Base-by-base conservation (phyloP, 2,888 invertebrate species). In the Lochmaea capreae region DNA sequence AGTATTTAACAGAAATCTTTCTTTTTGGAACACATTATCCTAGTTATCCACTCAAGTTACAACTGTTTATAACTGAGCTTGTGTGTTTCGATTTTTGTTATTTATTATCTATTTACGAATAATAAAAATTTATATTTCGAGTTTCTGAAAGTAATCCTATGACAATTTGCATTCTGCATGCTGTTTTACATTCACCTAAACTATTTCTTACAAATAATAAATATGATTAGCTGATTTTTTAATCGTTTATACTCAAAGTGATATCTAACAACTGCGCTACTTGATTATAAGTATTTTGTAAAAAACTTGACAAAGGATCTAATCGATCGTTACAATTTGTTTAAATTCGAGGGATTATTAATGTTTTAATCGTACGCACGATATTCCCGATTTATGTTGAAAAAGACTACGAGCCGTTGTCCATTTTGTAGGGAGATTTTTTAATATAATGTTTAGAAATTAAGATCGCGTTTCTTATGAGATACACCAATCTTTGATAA, bases 381-480 rank as follows among this genome's bases (percentile, higher is more conserved):
- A 68, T 68, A 61, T 68, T 68, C 68, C 68, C 43, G 59, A 67
- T 22, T 4, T 54, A 26, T 65, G 12, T 14, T 39, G 18, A 59
- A 59, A n/a, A 67, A 67, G 43, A 67, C 67, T 67, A 58, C 11
- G 12, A 67, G 26, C 22, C 11, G 22, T 61, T 61, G 43, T 22
- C 57, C 11, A 62, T 49, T 61, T 49, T 26, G 26, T 62, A 61
- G 49, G 58, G 26, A 39, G 67, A 46, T 67, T 67, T 26, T 16
- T 46, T 18, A 43, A 18, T 67, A 46, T 46, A 61, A 43, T 52
- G 18, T 62, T 49, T 62, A 61, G 16, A 52, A 61, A 68, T 52
- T 68, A 68, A 59, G 49, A 57, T 18, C 26, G 39, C 12, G 49
- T 61, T 16, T 68, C 68, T 68, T 68, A 68, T 68, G 68, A 68